Conservation (phyloP, 2,113 vertebrate genomes). For the Tetrax tetrax region DNA sequence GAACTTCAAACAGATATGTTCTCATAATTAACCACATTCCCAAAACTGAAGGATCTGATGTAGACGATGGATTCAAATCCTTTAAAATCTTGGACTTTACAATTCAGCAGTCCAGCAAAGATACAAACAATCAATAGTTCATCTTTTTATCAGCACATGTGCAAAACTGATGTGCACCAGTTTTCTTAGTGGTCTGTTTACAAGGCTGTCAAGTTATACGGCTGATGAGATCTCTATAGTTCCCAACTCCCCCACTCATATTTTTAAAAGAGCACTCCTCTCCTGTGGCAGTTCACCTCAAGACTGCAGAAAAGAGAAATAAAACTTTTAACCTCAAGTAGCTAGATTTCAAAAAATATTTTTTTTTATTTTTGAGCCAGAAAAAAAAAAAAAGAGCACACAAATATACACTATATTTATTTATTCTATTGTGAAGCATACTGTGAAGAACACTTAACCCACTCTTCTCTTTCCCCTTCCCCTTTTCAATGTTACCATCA, state of each 20-base stretch:
- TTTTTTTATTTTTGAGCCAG: neutral
- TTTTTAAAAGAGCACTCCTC: neutral
- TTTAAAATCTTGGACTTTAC: constrained; percentile 8
- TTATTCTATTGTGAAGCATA: neutral
- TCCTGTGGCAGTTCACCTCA: neutral
- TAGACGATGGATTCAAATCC: neutral
- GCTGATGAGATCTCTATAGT: neutral
- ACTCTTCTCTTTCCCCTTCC: neutral
- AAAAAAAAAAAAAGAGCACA: neutral
- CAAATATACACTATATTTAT: neutral
- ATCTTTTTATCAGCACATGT: neutral
- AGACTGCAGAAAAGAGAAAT: neutral
- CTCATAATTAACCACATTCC: constrained; percentile 26
- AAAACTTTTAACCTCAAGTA: neutral
- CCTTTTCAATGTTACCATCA: neutral
- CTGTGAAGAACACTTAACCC: neutral
- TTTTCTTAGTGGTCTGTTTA: neutral
- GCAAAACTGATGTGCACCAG: neutral
- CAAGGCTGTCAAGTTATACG: neutral
- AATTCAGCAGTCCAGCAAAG: constrained; percentile 29
- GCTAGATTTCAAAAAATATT: neutral
- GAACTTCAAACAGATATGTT: constrained; percentile 31
- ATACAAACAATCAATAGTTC: neutral
- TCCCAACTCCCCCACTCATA: neutral
- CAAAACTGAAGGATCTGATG: constrained; percentile 17